A percentile compares a stretch with the other conserved stretches of the same genome.
phyloP scores from a whole-genome alignment of 2,797 vertebrate species.

The Hydrolagus colliei region DNA sequence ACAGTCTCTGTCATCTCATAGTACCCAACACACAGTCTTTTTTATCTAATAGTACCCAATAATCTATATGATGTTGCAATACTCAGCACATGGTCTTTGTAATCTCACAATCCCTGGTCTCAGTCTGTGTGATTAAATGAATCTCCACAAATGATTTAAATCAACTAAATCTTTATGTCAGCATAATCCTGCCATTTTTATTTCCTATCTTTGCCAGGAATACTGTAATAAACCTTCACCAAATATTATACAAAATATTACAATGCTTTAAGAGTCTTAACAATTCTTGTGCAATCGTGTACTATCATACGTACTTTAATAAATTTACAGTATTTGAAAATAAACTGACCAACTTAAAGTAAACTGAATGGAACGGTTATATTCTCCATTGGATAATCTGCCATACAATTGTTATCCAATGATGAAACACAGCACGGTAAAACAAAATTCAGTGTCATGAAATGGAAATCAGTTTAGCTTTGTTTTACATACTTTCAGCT shows the following conservation, averaged over 20 bases:
- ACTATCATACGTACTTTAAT: not conserved
- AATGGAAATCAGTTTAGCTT: no score
- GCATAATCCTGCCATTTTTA: not conserved
- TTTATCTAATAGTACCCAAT: no score
- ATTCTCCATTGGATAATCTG: no score
- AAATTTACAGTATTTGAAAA: not conserved
- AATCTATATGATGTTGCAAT: no score
- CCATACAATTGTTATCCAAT: not conserved
- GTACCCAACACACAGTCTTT: no score
- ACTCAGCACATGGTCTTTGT: no score
- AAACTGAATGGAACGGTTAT: not conserved
- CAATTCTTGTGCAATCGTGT: not conserved
- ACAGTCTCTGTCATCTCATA: no score
- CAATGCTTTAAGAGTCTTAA: not conserved
- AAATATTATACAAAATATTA: not conserved
- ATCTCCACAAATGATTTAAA: not conserved
- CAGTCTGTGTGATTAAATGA: not conserved
- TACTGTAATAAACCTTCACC: not conserved
- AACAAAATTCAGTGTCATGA: no score
- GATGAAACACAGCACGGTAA: no score
- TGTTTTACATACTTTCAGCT: no score
- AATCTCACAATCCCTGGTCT: not conserved
- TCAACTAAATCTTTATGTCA: not conserved
- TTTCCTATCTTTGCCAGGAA: not conserved
- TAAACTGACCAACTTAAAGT: not conserved